phyloP scores from a whole-genome alignment of 2,113 vertebrate species.

The Brachirus orientalis region DNA sequence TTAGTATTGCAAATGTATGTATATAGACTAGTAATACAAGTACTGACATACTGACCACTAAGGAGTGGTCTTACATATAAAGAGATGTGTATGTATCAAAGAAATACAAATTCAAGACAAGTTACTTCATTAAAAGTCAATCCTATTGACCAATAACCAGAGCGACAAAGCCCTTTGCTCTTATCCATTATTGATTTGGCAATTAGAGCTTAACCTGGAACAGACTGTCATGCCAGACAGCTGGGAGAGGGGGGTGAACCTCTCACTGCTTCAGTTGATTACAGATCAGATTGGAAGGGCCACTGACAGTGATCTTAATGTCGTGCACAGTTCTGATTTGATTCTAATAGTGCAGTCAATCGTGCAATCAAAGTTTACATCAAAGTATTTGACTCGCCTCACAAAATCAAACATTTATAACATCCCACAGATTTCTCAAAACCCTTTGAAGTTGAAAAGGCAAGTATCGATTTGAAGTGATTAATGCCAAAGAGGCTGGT shows the following conservation, averaged over 20 bases:
- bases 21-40: no score
- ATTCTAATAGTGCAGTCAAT: constrained; percentile 56
- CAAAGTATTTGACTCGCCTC: constrained; percentile 67
- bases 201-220: constrained; percentile 56
- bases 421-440: constrained; percentile 56
- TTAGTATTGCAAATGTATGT: no score
- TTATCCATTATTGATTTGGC: constrained; percentile 64
- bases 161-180: constrained; percentile 42
- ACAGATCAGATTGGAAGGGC: constrained; percentile 37
- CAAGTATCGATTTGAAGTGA: constrained; percentile 53
- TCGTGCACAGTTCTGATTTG: no score
- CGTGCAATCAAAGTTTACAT: constrained; percentile 59
- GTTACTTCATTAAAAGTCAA: constrained; percentile 56
- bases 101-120: constrained; percentile 22
- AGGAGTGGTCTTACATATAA: constrained; percentile 7
- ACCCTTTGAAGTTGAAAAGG: constrained; percentile 68
- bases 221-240: constrained; percentile 25
- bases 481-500: constrained; percentile 33
- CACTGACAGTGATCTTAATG: constrained; percentile 16
- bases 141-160: constrained; percentile 52
- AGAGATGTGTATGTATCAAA: constrained; percentile 26
- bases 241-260: constrained; percentile 22
- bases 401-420: constrained; percentile 74
- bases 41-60: no score
- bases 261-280: constrained; percentile 41